Conservation (phyloP, 1,140 invertebrate species). For the Telenomus remus region DNA sequence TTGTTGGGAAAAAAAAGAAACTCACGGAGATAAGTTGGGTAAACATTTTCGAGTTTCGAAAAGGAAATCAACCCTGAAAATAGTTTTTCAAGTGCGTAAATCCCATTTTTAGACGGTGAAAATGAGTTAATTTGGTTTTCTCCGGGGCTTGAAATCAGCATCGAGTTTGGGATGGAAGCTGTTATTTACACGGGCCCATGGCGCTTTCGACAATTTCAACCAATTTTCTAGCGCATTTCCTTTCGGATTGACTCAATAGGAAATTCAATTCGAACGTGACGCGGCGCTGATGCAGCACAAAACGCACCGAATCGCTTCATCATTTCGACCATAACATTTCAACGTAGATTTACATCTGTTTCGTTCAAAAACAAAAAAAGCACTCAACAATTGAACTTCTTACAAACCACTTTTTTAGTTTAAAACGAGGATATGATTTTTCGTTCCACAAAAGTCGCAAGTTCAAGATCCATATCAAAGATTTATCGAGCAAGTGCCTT, state of each 20-base stretch:
- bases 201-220: conserved; percentile 7
- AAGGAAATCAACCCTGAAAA: no score
- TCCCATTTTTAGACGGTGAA: no score
- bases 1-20: no score
- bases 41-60: no score
- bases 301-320: conserved; percentile 15
- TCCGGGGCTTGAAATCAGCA: no score
- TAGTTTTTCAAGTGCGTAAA: no score
- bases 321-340: conserved; percentile 14
- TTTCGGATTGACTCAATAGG: conserved; percentile 17
- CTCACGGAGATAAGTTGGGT: no score
- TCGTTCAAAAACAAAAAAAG: not conserved
- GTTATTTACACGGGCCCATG: no score
- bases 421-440: no score
- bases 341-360: conserved; percentile 11
- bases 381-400: no score
- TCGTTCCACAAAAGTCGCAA: not conserved
- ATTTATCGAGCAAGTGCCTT: conserved; percentile 9
- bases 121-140: no score
- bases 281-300: conserved; percentile 26
- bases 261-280: conserved; percentile 31
- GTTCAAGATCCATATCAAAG: conserved; percentile 15
- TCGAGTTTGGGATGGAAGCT: no score
- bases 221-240: conserved; percentile 13
- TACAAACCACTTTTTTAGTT: not conserved